Evolutionary conservation across 2,888 invertebrate genomes (phyloP).

Genomic region (Linnaemya tessellans): DNA sequence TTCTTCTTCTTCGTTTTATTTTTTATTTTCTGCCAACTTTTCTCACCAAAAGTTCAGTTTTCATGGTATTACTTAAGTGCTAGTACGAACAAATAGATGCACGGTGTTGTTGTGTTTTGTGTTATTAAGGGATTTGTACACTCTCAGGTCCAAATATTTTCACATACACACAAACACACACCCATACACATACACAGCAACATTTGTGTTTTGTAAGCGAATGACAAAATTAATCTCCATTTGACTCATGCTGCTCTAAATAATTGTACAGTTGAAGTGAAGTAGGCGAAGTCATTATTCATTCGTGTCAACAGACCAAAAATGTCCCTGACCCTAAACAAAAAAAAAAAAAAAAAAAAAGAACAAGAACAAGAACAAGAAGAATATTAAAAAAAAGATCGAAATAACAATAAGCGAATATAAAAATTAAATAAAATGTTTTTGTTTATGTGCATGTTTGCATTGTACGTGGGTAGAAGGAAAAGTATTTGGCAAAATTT

Average conservation of each 20-base stretch:
- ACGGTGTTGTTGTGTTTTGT: conserved; percentile 13
- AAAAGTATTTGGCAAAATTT: neutral
- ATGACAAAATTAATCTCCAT: conserved; percentile 49
- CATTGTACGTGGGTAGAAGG: neutral
- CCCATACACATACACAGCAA: neutral
- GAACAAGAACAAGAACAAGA: neutral
- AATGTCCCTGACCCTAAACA: conserved; percentile 70
- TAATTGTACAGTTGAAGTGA: conserved; percentile 38
- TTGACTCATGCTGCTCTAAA: conserved; percentile 19
- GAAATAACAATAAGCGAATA: conserved; percentile 47
- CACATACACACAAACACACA: neutral
- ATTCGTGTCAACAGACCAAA: conserved; percentile 70
- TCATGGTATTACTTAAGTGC: conserved; percentile 29
- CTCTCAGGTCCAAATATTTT: conserved; percentile 26
- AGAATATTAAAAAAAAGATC: neutral
- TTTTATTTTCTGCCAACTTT: neutral
- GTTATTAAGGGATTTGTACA: conserved; percentile 16
- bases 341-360: neutral
- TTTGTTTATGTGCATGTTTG: conserved; percentile 20
- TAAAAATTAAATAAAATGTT: conserved; percentile 49
- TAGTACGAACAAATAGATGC: neutral
- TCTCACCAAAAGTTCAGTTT: conserved; percentile 5
- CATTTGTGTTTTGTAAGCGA: conserved; percentile 30
- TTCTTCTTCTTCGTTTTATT: neutral
- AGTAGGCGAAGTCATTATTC: conserved; percentile 65